Percentiles rank a stretch among this genome's conserved stretches.
Conservation (phyloP, 2,888 invertebrate species). For the Anagyrus pseudococci region DNA sequence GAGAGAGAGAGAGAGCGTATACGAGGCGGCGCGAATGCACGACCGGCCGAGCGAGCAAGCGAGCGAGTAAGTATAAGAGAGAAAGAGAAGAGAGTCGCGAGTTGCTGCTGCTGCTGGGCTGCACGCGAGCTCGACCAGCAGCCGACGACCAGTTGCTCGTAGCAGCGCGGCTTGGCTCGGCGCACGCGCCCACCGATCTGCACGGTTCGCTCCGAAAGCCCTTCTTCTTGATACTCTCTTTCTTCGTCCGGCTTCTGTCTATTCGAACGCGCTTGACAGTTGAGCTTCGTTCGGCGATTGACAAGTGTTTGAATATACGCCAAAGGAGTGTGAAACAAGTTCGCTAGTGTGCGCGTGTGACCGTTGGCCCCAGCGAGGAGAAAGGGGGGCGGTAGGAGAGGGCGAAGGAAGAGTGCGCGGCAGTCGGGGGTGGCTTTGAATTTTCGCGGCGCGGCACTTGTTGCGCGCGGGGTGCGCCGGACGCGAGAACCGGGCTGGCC, state of each 20-base stretch:
- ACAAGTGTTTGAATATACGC: too few relatives aligned
- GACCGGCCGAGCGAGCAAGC: background rate
- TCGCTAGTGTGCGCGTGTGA: background rate
- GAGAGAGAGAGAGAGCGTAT: too few relatives aligned
- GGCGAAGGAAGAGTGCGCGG: background rate
- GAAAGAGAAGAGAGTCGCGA: too few relatives aligned
- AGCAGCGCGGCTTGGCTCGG: constrained; percentile 32
- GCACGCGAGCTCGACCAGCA: constrained; percentile 40
- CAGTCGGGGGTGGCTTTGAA: background rate
- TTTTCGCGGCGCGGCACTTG: constrained; percentile 13
- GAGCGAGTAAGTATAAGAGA: background rate
- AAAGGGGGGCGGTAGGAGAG: background rate
- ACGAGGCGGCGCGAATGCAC: background rate
- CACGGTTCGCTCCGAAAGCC: constrained; percentile 2
- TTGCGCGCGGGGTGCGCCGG: constrained; percentile 14
- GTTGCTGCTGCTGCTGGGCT: background rate
- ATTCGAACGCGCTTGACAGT: too few relatives aligned
- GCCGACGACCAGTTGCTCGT: constrained; percentile 46
- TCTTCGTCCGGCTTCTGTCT: too few relatives aligned
- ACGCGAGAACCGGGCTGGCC: too few relatives aligned
- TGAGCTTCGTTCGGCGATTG: too few relatives aligned
- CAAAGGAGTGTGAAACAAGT: too few relatives aligned
- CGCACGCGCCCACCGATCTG: constrained; percentile 34
- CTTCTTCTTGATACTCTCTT: background rate
- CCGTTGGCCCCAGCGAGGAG: too few relatives aligned